Base-by-base conservation (phyloP, 2,113 vertebrate species). In the Proterorhinus semilunaris region DNA sequence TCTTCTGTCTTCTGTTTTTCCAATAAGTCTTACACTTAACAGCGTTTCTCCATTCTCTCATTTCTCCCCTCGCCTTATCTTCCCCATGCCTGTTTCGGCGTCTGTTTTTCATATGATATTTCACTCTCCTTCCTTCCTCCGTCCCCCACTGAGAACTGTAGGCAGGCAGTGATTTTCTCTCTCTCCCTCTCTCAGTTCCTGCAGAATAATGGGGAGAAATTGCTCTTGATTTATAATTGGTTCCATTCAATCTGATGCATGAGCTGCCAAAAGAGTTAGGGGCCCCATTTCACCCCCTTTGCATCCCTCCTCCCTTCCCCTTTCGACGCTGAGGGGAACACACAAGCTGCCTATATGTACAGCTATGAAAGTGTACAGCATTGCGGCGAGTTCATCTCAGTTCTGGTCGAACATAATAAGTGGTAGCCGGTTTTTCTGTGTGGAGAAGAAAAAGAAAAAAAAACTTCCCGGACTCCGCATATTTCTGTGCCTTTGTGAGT, bases 211-310 rank as follows among this genome's bases (percentile, higher is more conserved):
- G 88, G 84, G 87, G 78, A 91, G 89, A 92, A 91, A 92, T 93
- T 92, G 88, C 91, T 92, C 90, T 91, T 92, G 91, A 92, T 92
- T 91, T 92, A 87, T 92, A 93, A 93, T 93, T 92, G 92, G 90
- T 93, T 92, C 91, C 90, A 92, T 93, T 92, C 91, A 91, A 83
- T 86, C 87, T 91, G 87, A 90, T 91, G 88, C 86, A 91, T 89
- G 89, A 88, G 88, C 87, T 91, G 91, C 88, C 90, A 92, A 86
- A 88, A 75, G 83, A 87, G 80, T 83, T 76, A 78, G 79, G 82
- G 89, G 89, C 75, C 83, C 78, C 81, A 42, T 79, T 78, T 69
- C 57, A 59, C 80, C 71, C 75, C 55, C 62, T 59, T 57, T 65
- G 10, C 69, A 51, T 63, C 71, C 74, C 69, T 47, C 44, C 62